phyloP scores from a whole-genome alignment of 2,888 invertebrate genomes.

The Caenorhabditis virilis region DNA sequence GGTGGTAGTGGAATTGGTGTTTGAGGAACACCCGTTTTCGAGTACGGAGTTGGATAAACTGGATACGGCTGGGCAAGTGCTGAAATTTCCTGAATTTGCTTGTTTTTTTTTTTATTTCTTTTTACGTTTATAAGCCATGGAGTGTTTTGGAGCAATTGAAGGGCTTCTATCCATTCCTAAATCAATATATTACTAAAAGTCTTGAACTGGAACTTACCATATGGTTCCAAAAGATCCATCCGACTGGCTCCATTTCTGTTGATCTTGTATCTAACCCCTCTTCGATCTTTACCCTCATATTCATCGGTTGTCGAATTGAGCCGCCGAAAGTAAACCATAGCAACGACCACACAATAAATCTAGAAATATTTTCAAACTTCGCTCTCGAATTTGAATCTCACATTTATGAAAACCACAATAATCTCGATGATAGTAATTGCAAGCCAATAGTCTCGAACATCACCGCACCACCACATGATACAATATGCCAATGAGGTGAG shows the following conservation, averaged over 20 bases:
- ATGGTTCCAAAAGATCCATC: slow-evolving; percentile 38
- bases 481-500: slow-evolving; percentile 66
- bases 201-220: too few species aligned
- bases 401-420: slow-evolving; percentile 65
- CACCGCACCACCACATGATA: slow-evolving; percentile 67
- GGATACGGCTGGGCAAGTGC: slow-evolving; percentile 45
- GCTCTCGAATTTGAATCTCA: too few species aligned
- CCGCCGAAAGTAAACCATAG: slow-evolving; percentile 61
- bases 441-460: slow-evolving; percentile 68
- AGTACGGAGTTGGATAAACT: slow-evolving; percentile 31
- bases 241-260: slow-evolving; percentile 32
- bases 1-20: slow-evolving; percentile 45
- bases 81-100: slow-evolving; percentile 22
- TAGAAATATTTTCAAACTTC: too few species aligned
- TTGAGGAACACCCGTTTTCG: slow-evolving; percentile 40
- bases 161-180: slow-evolving; percentile 3
- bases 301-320: slow-evolving; percentile 57
- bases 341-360: slow-evolving; percentile 64
- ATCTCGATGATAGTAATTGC: slow-evolving; percentile 66
- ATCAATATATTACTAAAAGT: too few species aligned
- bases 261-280: slow-evolving; percentile 30
- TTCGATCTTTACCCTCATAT: slow-evolving; percentile 57
- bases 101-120: slow-evolving; percentile 4
- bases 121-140: too few species aligned
- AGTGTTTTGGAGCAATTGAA: slow-evolving; percentile 3